Evolutionary conservation across 2,888 invertebrate species (phyloP).

Genomic region (Noctuana brunneofusca): DNA sequence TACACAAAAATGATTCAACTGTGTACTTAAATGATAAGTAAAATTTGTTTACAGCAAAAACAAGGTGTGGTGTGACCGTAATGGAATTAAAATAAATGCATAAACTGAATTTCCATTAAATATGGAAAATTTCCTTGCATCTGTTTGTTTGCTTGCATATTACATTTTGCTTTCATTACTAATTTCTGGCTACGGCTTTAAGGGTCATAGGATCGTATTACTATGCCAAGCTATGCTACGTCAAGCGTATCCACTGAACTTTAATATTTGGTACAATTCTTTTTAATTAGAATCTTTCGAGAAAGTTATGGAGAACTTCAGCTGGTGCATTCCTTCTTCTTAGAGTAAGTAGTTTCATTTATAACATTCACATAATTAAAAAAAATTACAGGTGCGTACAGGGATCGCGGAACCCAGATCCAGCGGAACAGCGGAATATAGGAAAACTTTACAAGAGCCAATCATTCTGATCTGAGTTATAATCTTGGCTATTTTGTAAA

Average conservation of each 20-base stretch:
- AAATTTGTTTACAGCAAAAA: constrained; percentile 26
- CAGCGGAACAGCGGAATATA: no score
- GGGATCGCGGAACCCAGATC: no score
- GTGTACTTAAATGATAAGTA: constrained; percentile 31
- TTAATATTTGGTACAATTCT: no score
- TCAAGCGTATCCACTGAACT: background rate
- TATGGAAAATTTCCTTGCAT: constrained; percentile 17
- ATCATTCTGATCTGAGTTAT: no score
- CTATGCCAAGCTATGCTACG: background rate
- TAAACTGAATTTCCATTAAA: background rate
- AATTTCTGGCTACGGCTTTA: background rate
- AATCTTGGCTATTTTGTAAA: no score
- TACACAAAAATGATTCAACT: constrained; percentile 27
- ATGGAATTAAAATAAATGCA: constrained; percentile 1
- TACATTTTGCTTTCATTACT: background rate
- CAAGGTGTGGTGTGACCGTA: constrained; percentile 17
- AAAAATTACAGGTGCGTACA: no score
- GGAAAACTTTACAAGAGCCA: no score
- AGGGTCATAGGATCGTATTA: background rate
- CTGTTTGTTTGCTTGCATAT: background rate
- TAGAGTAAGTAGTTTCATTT: no score
- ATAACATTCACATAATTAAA: no score
- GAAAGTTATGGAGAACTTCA: no score
- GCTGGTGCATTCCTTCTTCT: no score
- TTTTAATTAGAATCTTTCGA: no score